Evolutionary conservation across 1,140 invertebrate species (phyloP).

Genomic region (Caenorhabditis remanei): DNA sequence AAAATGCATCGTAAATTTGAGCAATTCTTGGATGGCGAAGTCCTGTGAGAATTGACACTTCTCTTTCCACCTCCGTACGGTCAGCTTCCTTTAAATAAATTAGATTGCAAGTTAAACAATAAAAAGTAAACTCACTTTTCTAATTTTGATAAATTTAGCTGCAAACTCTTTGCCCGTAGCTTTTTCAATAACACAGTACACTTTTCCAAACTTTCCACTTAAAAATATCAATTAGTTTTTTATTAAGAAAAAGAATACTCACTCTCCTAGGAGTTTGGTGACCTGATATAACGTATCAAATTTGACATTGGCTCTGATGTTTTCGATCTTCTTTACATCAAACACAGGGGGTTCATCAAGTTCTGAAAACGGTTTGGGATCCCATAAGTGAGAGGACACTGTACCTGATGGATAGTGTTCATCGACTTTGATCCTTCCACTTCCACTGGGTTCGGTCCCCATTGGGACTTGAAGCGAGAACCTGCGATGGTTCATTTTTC

Average conservation of each 20-base stretch:
- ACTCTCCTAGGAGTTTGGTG: constrained; percentile 79
- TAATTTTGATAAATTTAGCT: constrained; percentile 75
- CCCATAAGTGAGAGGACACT: neutral
- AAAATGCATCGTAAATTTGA: constrained; percentile 81
- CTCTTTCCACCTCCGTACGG: constrained; percentile 76
- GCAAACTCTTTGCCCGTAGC: constrained; percentile 71
- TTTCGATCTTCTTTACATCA: constrained; percentile 79
- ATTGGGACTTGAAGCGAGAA: constrained; percentile 62
- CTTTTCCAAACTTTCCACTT: constrained; percentile 90
- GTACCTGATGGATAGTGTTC: constrained; percentile 59
- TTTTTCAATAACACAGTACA: constrained; percentile 75
- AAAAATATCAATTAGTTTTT: constrained; percentile 41
- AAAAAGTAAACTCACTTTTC: constrained; percentile 49
- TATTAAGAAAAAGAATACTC: constrained; percentile 63
- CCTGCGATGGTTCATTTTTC: constrained; percentile 40
- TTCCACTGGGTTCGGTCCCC: constrained; percentile 58
- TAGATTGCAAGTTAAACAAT: neutral
- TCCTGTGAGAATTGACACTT: constrained; percentile 80
- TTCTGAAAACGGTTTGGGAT: constrained; percentile 52
- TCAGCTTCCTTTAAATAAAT: constrained; percentile 70
- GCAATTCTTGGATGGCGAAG: constrained; percentile 81
- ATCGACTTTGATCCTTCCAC: constrained; percentile 52
- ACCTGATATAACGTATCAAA: constrained; percentile 79
- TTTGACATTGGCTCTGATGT: constrained; percentile 67
- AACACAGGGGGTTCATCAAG: constrained; percentile 76